A percentile compares a stretch with the other conserved stretches of the same genome.
These are phyloP conservation scores for Pecten maximus DNA, from an alignment of 2,888 invertebrate genomes.

Conservation along the genomic window DNA sequence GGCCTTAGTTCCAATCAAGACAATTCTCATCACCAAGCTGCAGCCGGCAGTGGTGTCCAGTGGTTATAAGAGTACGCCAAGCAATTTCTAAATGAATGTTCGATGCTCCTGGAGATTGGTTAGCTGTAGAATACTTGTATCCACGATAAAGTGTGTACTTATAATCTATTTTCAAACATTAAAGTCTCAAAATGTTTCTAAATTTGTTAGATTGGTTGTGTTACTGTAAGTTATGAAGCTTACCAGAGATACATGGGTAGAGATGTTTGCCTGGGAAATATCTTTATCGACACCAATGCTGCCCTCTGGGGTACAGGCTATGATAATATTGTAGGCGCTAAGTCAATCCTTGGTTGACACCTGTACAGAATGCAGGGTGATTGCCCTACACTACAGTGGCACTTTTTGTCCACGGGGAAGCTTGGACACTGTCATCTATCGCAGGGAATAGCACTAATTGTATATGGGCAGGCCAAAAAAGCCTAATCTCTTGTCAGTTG, in stretches of 20 bases:
- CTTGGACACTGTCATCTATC: conserved; percentile 7
- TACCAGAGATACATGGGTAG: not conserved
- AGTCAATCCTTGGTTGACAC: conserved; percentile 11
- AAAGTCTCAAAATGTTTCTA: not conserved
- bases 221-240: not conserved
- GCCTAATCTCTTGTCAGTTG: no score
- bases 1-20: conserved; percentile 10
- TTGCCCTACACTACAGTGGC: not conserved
- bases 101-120: not conserved
- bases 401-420: not conserved
- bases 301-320: not conserved
- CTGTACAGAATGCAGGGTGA: not conserved
- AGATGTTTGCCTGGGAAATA: not conserved
- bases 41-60: not conserved
- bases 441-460: not conserved
- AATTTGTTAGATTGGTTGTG: not conserved
- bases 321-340: not conserved
- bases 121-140: not conserved
- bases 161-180: not conserved
- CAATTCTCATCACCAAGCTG: not conserved
- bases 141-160: not conserved
- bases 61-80: not conserved
- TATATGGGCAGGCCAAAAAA: no score
- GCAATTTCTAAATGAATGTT: not conserved
- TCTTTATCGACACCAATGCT: not conserved